Conservation (phyloP, 2,888 invertebrate species). For the Spilosoma lubricipeda region DNA sequence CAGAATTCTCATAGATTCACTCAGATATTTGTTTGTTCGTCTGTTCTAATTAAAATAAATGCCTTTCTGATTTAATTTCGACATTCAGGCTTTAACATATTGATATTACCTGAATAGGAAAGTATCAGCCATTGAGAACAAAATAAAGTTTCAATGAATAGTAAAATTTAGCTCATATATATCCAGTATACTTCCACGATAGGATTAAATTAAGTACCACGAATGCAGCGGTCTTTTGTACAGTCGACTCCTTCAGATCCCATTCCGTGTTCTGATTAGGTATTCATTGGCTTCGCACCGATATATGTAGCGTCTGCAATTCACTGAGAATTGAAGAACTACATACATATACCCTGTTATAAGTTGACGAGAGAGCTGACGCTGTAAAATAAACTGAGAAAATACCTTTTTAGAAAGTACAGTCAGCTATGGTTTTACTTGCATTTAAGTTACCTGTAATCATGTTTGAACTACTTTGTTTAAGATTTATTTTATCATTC, state of each 20-base stretch:
- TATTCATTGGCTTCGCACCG: constrained; percentile 49
- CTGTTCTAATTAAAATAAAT: not conserved
- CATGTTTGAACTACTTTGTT: not conserved
- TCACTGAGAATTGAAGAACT: constrained; percentile 10
- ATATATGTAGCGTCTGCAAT: constrained; percentile 28
- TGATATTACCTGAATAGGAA: not conserved
- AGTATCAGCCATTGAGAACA: not conserved
- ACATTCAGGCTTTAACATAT: too few relatives aligned
- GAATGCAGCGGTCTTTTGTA: constrained; percentile 26
- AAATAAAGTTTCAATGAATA: not conserved
- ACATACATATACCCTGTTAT: not conserved
- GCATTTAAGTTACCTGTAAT: not conserved
- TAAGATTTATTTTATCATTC: not conserved
- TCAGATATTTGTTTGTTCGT: not conserved
- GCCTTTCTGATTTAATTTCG: too few relatives aligned
- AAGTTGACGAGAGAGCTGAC: constrained; percentile 1
- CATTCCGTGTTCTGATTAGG: constrained; percentile 44
- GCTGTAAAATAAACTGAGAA: constrained; percentile 1
- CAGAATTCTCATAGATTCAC: too few relatives aligned
- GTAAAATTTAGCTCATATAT: not conserved
- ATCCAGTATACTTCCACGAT: not conserved
- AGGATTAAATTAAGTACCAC: constrained; percentile 2
- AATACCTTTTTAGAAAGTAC: not conserved
- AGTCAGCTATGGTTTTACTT: not conserved
- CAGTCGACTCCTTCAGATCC: constrained; percentile 42